These are phyloP conservation scores for Taeniopygia guttata DNA, from an alignment of 2,797 vertebrate genomes.

Conservation along the genomic window DNA sequence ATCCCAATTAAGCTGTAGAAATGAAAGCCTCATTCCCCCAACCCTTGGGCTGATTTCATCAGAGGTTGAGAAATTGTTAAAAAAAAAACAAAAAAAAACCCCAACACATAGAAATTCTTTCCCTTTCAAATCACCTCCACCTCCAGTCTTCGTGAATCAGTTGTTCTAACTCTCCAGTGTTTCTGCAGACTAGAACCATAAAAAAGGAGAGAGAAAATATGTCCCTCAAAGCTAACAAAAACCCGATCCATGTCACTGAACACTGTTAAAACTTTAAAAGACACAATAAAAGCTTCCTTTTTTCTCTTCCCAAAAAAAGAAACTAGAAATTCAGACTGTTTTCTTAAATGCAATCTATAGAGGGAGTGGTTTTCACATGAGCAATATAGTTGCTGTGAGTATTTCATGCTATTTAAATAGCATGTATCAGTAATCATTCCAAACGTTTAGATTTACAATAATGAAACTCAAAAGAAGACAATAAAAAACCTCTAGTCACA, in stretches of 20 bases:
- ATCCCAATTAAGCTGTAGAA: not conserved
- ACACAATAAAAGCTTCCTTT: not conserved
- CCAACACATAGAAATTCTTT: not conserved
- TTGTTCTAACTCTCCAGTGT: not conserved
- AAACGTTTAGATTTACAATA: not conserved
- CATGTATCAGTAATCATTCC: not conserved
- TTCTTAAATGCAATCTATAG: not conserved
- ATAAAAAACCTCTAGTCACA: not conserved
- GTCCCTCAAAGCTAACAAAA: not conserved
- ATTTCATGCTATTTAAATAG: not conserved
- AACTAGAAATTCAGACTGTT: not conserved
- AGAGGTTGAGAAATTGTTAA: not conserved
- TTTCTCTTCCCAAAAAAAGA: not conserved
- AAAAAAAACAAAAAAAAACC: not conserved
- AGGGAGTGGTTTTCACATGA: not conserved
- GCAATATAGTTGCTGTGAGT: not conserved
- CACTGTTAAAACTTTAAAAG: not conserved
- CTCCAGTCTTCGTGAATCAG: not conserved
- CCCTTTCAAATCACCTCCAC: not conserved
- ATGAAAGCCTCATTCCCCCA: not conserved
- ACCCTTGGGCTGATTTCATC: not conserved
- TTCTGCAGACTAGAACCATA: not conserved
- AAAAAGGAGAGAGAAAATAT: not conserved
- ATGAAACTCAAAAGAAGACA: not conserved
- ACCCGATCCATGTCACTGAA: not conserved